These are phyloP conservation scores for Zonotrichia leucophrys DNA, from an alignment of 2,113 vertebrate species.

Conservation along the genomic window DNA sequence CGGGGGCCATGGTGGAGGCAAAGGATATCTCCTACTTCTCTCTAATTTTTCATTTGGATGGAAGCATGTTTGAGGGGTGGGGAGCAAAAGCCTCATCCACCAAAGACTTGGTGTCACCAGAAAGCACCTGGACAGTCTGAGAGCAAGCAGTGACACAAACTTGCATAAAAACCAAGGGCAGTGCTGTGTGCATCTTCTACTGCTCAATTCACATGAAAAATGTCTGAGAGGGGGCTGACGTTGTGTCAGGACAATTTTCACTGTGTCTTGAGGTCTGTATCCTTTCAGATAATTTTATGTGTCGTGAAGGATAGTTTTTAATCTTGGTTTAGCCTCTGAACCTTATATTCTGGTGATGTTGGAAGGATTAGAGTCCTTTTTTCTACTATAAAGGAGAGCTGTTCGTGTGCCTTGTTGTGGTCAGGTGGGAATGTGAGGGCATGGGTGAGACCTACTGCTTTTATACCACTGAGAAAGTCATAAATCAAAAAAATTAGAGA, in stretches of 20 bases:
- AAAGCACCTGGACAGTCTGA: neutral
- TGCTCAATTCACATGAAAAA: neutral
- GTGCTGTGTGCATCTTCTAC: neutral
- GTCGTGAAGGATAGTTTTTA: neutral
- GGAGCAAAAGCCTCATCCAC: neutral
- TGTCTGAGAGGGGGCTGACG: neutral
- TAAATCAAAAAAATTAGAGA: neutral
- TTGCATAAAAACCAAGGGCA: neutral
- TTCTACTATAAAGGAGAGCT: neutral
- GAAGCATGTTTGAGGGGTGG: neutral
- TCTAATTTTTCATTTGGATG: neutral
- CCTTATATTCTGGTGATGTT: neutral
- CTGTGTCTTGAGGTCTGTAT: neutral
- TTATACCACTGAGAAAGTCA: neutral
- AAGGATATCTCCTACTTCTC: neutral
- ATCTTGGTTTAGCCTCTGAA: neutral
- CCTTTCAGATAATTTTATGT: neutral
- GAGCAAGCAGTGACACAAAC: neutral
- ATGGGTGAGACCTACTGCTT: neutral
- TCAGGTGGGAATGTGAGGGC: neutral
- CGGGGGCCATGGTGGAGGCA: fast-evolving
- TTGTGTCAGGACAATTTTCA: neutral
- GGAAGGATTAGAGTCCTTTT: neutral
- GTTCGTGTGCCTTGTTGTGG: neutral
- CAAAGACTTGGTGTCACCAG: neutral